Evolutionary conservation across 1,140 invertebrate species (phyloP), one percentile per base, ranked within the genome.

Genomic region (Ceratoteleas bidentatus): DNA sequence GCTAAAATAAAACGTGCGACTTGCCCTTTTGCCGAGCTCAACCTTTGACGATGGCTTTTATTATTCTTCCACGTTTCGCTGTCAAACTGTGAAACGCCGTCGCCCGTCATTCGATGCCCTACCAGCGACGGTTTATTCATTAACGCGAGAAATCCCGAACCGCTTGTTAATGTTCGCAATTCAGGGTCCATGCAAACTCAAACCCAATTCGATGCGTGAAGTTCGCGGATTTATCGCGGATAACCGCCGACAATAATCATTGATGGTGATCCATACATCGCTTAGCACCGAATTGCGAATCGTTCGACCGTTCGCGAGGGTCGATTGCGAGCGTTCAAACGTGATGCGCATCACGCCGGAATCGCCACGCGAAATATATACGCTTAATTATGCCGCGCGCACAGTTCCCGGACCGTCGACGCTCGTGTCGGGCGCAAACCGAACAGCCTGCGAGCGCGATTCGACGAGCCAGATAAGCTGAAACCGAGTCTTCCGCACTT

Each of bases 81-180:
- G 72, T 75, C 70, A 73, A 68, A 75, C 60, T 68, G 74, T 70
- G 78, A 85, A 85, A 81, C 75, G 64, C 24, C 24, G 73, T 83
- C 72, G 73, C 74, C 76, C 61, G 72, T 77, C 69, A 77, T 84
- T 84, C 75, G 66, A 83, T 83, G 81, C 66, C 77, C 79, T 81
- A 85, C 73, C 76, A 81, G 64, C 79, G 57, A 58, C 61, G 72
- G 81, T 87, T 84, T 82, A 82, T 88, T 87, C 87, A 86, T 88
- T 87, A 84, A 87, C 81, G 73, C 75, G 81, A 83, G 80, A 84
- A 85, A 87, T 86, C 81, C 65, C 83, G 81, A 86, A 84, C 74
- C 64, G 84, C 86, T 89, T 85, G 85, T 88, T 89, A 88, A 88
- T 87, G 86, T 70, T 85, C 57, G 85, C 84, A 87, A 88, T 88